Base-by-base conservation (phyloP, 2,797 vertebrate species). In the Aphelocoma californica region DNA sequence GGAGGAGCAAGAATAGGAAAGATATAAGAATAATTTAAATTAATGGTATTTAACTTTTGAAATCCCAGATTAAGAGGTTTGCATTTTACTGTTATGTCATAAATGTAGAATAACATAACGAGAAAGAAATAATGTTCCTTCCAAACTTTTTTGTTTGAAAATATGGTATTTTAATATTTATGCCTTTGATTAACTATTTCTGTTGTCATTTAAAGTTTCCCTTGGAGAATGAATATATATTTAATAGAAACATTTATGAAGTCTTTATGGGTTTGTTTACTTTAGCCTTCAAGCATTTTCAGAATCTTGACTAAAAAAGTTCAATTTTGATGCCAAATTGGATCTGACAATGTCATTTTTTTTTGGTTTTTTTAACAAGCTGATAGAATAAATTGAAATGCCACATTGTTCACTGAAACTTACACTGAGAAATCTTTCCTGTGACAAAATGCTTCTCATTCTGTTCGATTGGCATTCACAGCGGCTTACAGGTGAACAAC, bases 381-480 rank as follows among this genome's bases (percentile, higher is more conserved):
- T 78, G 17, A 26, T 54, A 40, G 40, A 86, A 73, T 56, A 90
- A 90, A 85, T 79, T 51, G 40, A 92, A 90, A 80, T 73, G 40
- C 51, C 80, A 48, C 66, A 51, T 0, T 36, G 36, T 57, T 69
- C 51, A 40, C 48, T 70, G 51, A 78, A 91, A 89, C 10, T 83
- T 72, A 74, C 53, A 72, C 29, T 73, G 20, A 61, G 28, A 95
- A 73, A 86, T 56, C 9, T 81, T 92, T 80, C 47, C 58, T 58
- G 36, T 62, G 77, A 75, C 82, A 92, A 92, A 93, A 60, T 81
- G n/a, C 8, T 90, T 90, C 57, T 80, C 45, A 25, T 84, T 89
- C 69, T 92, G 32, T 24, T 81, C 21, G 8, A 80, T 2, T 92
- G 60, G 9, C 87, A 74, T 73, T 26, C 26, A 23, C 31, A 60